Conservation (phyloP, 1,140 invertebrate genomes). For the Sycophaga agraensis region DNA sequence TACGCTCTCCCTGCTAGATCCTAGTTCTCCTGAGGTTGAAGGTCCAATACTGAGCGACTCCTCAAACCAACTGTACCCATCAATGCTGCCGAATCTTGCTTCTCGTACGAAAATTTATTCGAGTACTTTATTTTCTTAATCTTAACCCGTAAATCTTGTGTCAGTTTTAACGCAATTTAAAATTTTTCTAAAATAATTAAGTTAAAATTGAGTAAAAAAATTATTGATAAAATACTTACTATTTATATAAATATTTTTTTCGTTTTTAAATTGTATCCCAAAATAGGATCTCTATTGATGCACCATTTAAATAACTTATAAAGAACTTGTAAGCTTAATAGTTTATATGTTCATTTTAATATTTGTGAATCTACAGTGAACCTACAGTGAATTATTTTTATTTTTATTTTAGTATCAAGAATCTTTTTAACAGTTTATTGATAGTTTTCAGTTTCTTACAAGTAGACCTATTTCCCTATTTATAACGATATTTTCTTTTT, state of each 20-base stretch:
- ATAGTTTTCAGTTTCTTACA: not conserved
- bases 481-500: conserved; percentile 4
- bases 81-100: not conserved
- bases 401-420: no score
- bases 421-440: no score
- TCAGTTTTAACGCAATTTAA: no score
- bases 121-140: not conserved
- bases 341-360: no score
- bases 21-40: conserved; percentile 17
- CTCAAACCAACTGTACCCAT: not conserved
- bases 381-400: no score
- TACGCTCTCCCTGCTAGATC: conserved; percentile 35
- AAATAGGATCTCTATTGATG: no score
- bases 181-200: not conserved
- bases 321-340: no score
- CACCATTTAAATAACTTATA: no score
- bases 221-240: conserved; percentile 6
- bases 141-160: no score
- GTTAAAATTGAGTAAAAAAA: not conserved
- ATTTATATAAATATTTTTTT: not conserved
- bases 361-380: no score
- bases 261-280: not conserved
- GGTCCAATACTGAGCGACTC: not conserved
- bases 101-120: conserved; percentile 21
- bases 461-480: not conserved